A percentile compares a stretch with the other conserved stretches of the same genome.
Evolutionary conservation across 2,797 vertebrate species (phyloP).

Genomic region (Sebastes iracundus): DNA sequence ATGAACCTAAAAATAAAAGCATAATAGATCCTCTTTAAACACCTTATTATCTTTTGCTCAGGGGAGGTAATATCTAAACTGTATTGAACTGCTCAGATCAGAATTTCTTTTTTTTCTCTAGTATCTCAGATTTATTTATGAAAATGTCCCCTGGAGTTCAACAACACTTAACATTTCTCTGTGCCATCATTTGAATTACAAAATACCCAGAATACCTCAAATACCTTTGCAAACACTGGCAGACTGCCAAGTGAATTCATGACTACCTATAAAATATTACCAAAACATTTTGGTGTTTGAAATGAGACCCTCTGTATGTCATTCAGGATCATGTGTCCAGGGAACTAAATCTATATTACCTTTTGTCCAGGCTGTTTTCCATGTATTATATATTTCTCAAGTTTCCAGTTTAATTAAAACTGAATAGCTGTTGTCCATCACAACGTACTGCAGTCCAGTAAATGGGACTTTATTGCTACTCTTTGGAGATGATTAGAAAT

Average conservation of each 20-base stretch:
- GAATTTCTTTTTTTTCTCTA: background rate
- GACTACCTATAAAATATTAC: conserved; percentile 39
- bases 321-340: conserved; percentile 32
- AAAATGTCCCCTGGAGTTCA: conserved; percentile 20
- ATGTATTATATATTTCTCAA: conserved; percentile 2
- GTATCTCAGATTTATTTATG: background rate
- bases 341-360: conserved; percentile 32
- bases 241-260: conserved; percentile 44
- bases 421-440: conserved; percentile 30
- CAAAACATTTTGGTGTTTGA: conserved; percentile 35
- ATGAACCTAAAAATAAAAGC: no score
- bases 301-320: conserved; percentile 39
- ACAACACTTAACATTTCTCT: conserved; percentile 14
- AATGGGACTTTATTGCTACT: conserved; percentile 15
- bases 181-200: conserved; percentile 57
- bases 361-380: conserved; percentile 4
- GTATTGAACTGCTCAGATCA: background rate
- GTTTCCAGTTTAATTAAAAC: conserved; percentile 49
- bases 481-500: conserved; percentile 38
- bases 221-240: conserved; percentile 64
- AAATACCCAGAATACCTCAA: conserved; percentile 64
- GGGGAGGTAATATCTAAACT: background rate
- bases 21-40: background rate
- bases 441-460: background rate
- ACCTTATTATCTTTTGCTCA: background rate